phyloP scores from a whole-genome alignment of 2,113 vertebrate genomes.

The Chaetorhynchus papuensis region DNA sequence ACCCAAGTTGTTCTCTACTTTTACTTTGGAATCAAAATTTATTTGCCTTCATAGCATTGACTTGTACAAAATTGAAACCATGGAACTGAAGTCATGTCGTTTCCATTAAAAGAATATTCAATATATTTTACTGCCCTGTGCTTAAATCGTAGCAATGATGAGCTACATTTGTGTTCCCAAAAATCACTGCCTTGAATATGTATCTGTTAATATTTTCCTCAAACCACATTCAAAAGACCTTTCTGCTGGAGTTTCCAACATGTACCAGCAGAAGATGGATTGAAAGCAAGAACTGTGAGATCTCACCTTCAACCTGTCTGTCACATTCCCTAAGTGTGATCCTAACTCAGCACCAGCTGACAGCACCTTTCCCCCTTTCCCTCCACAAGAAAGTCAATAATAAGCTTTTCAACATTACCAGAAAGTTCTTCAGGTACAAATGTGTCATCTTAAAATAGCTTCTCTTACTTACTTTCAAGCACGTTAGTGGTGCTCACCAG shows the following conservation, averaged over 20 bases:
- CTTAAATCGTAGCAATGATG: neutral
- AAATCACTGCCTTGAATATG: neutral
- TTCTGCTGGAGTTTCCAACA: neutral
- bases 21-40: neutral
- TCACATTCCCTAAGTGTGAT: neutral
- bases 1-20: neutral
- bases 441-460: neutral
- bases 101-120: neutral
- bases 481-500: neutral
- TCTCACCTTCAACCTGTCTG: neutral
- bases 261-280: neutral
- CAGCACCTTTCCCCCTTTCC: neutral
- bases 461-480: neutral
- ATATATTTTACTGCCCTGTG: neutral
- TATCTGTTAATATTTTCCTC: neutral
- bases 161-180: neutral
- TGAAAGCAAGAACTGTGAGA: neutral
- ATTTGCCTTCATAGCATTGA: neutral
- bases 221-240: neutral
- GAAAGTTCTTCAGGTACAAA: neutral
- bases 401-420: neutral
- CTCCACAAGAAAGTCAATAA: neutral
- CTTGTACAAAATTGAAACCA: neutral
- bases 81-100: neutral
- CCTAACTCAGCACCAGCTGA: neutral